Evolutionary conservation across 1,140 invertebrate species (phyloP).

Genomic region (honey bee (Apis mellifera)): Amel_HAv3.1 CM009934.2:7905001-7905500

Average conservation of each 20-base stretch:
- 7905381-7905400: slow-evolving; percentile 17
- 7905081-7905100: slow-evolving; percentile 30
- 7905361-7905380: neutral
- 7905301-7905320: too few species aligned
- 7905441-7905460: slow-evolving; percentile 16
- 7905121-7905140: neutral
- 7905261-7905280: too few species aligned
- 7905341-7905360: neutral
- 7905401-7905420: slow-evolving; percentile 19
- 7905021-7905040: slow-evolving; percentile 49
- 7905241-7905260: too few species aligned
- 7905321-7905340: neutral
- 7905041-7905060: slow-evolving; percentile 62
- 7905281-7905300: too few species aligned
- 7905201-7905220: too few species aligned
- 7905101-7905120: too few species aligned
- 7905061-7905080: slow-evolving; percentile 29
- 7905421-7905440: slow-evolving; percentile 48
- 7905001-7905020: slow-evolving; percentile 63
- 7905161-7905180: too few species aligned
- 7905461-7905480: slow-evolving; percentile 47
- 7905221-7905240: too few species aligned
- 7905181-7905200: too few species aligned
- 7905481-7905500: slow-evolving; percentile 59
- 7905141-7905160: neutral